phyloP scores from a whole-genome alignment of 2,888 invertebrate species.

The Scrobipalpa costella region DNA sequence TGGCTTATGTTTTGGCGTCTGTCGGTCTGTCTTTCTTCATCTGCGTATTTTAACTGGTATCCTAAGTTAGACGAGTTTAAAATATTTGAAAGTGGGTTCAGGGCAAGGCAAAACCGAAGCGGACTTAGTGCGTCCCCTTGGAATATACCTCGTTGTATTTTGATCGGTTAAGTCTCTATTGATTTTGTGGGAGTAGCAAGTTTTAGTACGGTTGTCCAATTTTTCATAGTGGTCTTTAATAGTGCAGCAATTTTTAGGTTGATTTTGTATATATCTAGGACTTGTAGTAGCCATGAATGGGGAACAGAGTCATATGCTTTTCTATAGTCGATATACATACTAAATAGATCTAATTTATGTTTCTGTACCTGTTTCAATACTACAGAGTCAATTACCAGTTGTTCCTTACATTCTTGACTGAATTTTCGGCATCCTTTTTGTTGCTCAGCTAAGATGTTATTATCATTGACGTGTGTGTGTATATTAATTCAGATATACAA shows the following conservation, averaged over 20 bases:
- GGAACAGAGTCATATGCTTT: too few relatives aligned
- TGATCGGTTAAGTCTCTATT: slow-evolving; percentile 25
- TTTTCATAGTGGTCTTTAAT: slow-evolving; percentile 25
- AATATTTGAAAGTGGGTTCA: slow-evolving; percentile 28
- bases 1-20: slow-evolving; percentile 26
- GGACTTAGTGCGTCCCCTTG: too few relatives aligned
- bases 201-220: slow-evolving; percentile 23
- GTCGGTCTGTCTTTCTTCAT: slow-evolving; percentile 16
- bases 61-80: slow-evolving; percentile 20
- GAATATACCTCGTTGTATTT: slow-evolving; percentile 33
- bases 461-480: slow-evolving; percentile 22
- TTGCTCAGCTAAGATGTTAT: slow-evolving; percentile 11
- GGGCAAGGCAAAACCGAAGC: too few relatives aligned
- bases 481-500: too few relatives aligned
- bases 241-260: slow-evolving; percentile 20
- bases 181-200: slow-evolving; percentile 6
- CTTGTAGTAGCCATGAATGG: not conserved
- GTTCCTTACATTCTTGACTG: too few relatives aligned
- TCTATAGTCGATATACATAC: slow-evolving; percentile 30
- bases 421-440: too few relatives aligned
- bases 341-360: slow-evolving; percentile 28
- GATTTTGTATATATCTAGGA: slow-evolving; percentile 29
- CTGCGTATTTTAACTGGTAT: slow-evolving; percentile 22
- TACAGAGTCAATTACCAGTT: too few relatives aligned
- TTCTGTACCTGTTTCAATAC: slow-evolving; percentile 14